A percentile compares a stretch with the other conserved stretches of the same genome.
These are phyloP conservation scores for Varanus komodoensis DNA, from an alignment of 2,113 vertebrate genomes.

Conservation along the genomic window DNA sequence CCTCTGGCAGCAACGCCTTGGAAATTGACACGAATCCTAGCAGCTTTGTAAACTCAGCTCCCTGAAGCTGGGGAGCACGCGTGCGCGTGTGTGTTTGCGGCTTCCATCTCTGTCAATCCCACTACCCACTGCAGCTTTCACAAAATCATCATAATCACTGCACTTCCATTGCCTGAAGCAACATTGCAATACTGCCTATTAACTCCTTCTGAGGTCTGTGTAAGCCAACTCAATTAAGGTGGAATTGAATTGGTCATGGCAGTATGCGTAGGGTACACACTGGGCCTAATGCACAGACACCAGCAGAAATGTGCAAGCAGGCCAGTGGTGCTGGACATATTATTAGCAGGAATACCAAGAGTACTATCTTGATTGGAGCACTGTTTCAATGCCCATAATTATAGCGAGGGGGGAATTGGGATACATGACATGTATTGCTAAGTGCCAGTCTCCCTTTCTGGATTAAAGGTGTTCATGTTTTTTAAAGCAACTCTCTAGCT, in stretches of 20 bases:
- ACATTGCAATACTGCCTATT: background rate
- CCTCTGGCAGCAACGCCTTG: background rate
- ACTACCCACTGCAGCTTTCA: background rate
- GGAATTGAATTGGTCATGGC: constrained; percentile 12
- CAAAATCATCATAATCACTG: background rate
- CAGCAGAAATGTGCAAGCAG: constrained; percentile 13
- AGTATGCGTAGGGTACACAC: background rate
- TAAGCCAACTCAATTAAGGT: background rate
- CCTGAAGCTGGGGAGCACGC: background rate
- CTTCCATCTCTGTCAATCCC: background rate
- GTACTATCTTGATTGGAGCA: constrained; percentile 34
- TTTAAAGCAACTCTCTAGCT: background rate
- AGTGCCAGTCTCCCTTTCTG: background rate
- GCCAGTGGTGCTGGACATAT: constrained; percentile 11
- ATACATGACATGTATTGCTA: background rate
- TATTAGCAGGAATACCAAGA: constrained; percentile 10
- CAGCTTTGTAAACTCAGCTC: background rate
- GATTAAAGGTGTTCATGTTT: background rate
- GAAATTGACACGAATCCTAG: constrained; percentile 11
- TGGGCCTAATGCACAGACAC: constrained; percentile 20
- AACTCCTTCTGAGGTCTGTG: background rate
- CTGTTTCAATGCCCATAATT: background rate
- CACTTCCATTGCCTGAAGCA: background rate
- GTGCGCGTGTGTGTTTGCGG: background rate
- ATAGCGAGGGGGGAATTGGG: background rate